phyloP scores from a whole-genome alignment of 2,113 vertebrate species.

The Otocyon megalotis region DNA sequence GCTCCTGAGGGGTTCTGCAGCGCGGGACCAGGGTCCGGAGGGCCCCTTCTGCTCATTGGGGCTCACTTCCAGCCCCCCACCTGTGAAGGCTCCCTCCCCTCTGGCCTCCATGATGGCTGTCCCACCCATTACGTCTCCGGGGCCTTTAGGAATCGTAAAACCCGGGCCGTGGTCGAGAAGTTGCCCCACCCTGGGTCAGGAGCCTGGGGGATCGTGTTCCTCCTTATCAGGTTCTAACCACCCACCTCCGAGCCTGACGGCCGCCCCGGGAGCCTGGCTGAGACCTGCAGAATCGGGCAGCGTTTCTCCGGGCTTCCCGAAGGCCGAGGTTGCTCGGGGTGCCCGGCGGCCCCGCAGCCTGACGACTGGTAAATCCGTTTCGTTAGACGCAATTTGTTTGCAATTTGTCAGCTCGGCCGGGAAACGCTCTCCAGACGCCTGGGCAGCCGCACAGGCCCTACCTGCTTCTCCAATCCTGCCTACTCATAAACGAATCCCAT shows the following conservation, averaged over 20 bases:
- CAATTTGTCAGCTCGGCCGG: slow-evolving; percentile 61
- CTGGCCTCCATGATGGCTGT: not conserved
- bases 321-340: not conserved
- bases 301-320: not conserved
- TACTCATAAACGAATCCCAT: slow-evolving; percentile 40
- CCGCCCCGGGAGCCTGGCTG: not conserved
- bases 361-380: slow-evolving; percentile 73
- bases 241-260: too few species aligned
- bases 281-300: not conserved
- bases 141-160: not conserved
- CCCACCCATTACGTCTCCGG: not conserved
- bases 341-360: not conserved
- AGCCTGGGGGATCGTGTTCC: not conserved
- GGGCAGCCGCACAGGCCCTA: slow-evolving; percentile 18
- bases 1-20: not conserved
- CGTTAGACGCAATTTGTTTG: slow-evolving; percentile 80
- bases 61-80: not conserved
- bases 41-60: not conserved
- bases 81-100: not conserved
- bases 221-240: not conserved
- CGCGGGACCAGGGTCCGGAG: not conserved
- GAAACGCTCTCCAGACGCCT: slow-evolving; percentile 46
- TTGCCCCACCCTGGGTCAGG: not conserved
- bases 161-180: fast-evolving
- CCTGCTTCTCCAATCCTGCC: slow-evolving; percentile 38